These are phyloP conservation scores for Agonum fuliginosum DNA, from an alignment of 2,888 invertebrate genomes.

Conservation along the genomic window DNA sequence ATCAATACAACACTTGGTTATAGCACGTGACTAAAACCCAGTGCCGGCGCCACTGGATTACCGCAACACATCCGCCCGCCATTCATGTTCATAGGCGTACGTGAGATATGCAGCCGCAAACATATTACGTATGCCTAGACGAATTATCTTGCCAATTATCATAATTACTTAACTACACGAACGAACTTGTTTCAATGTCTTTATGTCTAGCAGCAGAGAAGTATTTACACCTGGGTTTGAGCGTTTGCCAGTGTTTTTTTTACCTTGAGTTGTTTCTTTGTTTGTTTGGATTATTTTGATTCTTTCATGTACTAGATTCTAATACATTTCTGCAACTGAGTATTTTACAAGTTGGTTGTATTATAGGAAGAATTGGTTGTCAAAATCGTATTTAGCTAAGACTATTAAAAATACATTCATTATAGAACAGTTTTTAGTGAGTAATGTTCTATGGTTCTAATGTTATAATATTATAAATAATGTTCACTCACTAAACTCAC, in stretches of 20 bases:
- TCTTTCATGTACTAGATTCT: too few species aligned
- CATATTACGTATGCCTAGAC: neutral
- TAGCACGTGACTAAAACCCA: neutral
- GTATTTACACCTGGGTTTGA: neutral
- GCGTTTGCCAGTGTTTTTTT: neutral
- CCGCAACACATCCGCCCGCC: neutral
- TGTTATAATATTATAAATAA: too few species aligned
- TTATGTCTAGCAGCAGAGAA: neutral
- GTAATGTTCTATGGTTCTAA: too few species aligned
- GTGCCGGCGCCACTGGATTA: neutral
- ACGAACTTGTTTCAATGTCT: neutral
- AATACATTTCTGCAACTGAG: too few species aligned
- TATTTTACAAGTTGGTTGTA: too few species aligned
- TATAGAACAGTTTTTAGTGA: too few species aligned
- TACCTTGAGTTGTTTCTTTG: neutral
- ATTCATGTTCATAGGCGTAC: neutral
- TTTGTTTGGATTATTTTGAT: too few species aligned
- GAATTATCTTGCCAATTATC: neutral
- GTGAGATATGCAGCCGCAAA: neutral
- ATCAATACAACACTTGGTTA: neutral
- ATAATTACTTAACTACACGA: too few species aligned
- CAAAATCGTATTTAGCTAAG: too few species aligned
- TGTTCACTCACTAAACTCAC: too few species aligned
- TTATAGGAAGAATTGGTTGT: too few species aligned
- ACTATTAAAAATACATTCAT: too few species aligned